These are phyloP conservation scores for Geophilus truncorum DNA, from an alignment of 2,888 invertebrate genomes.

Conservation along the genomic window DNA sequence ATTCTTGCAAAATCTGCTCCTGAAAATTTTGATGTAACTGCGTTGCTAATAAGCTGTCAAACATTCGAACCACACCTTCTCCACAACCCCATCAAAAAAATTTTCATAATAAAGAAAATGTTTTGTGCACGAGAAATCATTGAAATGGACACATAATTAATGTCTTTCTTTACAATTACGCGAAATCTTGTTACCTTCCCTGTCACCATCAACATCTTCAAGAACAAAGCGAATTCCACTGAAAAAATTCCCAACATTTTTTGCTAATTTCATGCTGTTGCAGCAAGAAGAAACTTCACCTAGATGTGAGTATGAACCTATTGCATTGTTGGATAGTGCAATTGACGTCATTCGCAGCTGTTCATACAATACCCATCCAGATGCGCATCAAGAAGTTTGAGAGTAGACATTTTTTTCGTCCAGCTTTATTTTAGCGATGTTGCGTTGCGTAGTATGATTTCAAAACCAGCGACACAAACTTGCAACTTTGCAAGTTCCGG, in stretches of 20 bases:
- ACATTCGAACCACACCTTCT: slow-evolving; percentile 17
- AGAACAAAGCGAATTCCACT: slow-evolving; percentile 1
- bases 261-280: not conserved
- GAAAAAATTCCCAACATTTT: not conserved
- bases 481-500: too few species aligned
- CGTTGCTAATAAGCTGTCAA: slow-evolving; percentile 13
- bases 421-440: not conserved
- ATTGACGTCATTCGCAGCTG: slow-evolving; percentile 22
- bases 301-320: not conserved
- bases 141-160: not conserved
- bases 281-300: not conserved
- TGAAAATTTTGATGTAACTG: not conserved
- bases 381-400: not conserved
- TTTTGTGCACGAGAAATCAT: not conserved
- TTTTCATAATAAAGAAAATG: not conserved
- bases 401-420: not conserved
- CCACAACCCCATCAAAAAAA: not conserved
- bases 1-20: slow-evolving; percentile 16
- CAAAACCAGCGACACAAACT: too few species aligned
- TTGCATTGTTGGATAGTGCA: not conserved
- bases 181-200: not conserved
- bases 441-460: too few species aligned
- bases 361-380: not conserved
- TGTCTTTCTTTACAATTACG: not conserved
- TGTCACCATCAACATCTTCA: not conserved